Evolutionary conservation across 2,113 vertebrate genomes (phyloP).

Genomic region (Chlorodrepanis virens): DNA sequence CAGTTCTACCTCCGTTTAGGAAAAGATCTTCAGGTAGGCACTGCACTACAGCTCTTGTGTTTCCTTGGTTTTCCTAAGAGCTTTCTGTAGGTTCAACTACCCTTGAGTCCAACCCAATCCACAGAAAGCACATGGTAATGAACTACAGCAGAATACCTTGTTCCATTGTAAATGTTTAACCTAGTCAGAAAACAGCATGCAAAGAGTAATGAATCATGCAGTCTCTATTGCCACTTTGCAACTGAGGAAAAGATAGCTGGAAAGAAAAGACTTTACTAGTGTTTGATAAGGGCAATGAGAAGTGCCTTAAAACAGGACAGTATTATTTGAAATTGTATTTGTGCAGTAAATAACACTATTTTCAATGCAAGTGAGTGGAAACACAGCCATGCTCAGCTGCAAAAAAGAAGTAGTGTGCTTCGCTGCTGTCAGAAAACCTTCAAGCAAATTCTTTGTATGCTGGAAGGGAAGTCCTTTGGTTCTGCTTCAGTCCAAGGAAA

Average conservation of each 20-base stretch:
- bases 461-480: neutral
- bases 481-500: neutral
- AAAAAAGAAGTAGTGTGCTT: neutral
- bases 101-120: neutral
- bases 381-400: neutral
- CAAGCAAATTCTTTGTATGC: neutral
- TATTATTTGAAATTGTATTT: neutral
- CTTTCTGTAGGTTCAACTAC: neutral
- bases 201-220: neutral
- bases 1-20: neutral
- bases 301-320: neutral
- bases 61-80: neutral
- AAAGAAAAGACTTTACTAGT: neutral
- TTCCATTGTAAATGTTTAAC: neutral
- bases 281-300: neutral
- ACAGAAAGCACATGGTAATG: neutral
- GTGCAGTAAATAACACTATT: neutral
- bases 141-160: neutral
- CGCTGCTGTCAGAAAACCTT: neutral
- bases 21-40: neutral
- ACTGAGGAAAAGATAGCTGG: neutral
- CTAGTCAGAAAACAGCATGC: neutral
- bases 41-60: neutral
- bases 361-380: neutral
- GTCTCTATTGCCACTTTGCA: neutral